These are phyloP conservation scores for Tetramorium simillimum DNA, from an alignment of 1,140 invertebrate genomes.

Conservation along the genomic window DNA sequence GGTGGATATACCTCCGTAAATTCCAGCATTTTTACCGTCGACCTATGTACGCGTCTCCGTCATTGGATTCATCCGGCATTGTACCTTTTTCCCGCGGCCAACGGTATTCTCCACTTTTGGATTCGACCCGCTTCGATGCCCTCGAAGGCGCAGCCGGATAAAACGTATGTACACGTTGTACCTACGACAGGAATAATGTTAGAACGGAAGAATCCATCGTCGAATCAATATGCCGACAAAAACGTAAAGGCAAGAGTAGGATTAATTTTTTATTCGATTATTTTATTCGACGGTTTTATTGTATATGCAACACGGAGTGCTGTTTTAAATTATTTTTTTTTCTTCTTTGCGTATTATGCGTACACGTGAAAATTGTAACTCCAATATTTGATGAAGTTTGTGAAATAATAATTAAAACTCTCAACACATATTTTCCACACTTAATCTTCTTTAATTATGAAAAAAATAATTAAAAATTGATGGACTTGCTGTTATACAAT, in stretches of 20 bases:
- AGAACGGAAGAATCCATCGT: background rate
- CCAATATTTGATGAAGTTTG: background rate
- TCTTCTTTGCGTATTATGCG: background rate
- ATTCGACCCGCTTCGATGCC: constrained; percentile 32
- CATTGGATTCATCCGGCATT: constrained; percentile 29
- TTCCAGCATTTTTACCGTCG: constrained; percentile 46
- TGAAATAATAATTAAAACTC: background rate
- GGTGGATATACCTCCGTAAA: constrained; percentile 35
- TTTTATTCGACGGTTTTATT: too few species aligned
- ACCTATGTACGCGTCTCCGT: constrained; percentile 3
- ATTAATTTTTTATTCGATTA: background rate
- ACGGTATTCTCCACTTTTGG: constrained; percentile 37
- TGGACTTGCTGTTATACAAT: background rate
- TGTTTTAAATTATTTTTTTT: background rate
- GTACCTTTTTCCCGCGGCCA: constrained; percentile 21
- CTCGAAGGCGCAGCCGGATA: background rate
- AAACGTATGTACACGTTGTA: constrained; percentile 29
- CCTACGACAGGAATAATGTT: constrained; percentile 5
- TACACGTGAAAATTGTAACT: background rate
- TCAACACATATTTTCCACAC: background rate
- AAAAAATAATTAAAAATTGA: background rate
- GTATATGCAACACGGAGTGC: background rate
- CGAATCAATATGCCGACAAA: background rate
- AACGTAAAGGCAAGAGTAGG: background rate
- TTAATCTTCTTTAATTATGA: background rate